Percentiles rank a stretch among this genome's conserved stretches.
These are phyloP conservation scores for Beris morrisii DNA, from an alignment of 2,888 invertebrate genomes.

Conservation along the genomic window DNA sequence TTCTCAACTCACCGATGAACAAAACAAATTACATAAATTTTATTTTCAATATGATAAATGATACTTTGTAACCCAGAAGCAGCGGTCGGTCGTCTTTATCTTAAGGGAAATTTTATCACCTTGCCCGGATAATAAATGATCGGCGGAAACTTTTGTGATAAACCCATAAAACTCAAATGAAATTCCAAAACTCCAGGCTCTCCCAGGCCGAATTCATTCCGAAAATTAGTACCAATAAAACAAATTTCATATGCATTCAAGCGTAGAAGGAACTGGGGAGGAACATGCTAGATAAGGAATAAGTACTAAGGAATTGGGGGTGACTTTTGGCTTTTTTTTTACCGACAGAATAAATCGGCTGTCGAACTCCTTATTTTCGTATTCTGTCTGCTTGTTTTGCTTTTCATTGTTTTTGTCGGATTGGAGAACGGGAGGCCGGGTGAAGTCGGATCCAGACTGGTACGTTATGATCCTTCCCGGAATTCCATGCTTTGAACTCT, in stretches of 20 bases:
- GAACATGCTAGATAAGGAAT: slow-evolving; percentile 27
- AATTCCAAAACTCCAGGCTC: slow-evolving; percentile 7
- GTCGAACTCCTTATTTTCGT: no score
- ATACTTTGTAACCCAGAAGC: background rate
- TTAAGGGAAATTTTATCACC: slow-evolving; percentile 24
- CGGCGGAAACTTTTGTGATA: slow-evolving; percentile 36
- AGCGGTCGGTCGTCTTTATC: slow-evolving; percentile 7
- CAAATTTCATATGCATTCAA: slow-evolving; percentile 37
- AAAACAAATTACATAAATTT: slow-evolving; percentile 31
- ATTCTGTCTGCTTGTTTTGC: no score
- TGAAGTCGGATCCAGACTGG: no score
- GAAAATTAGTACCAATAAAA: slow-evolving; percentile 35
- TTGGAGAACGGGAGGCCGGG: no score
- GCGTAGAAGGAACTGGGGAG: slow-evolving; percentile 11
- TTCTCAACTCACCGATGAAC: slow-evolving; percentile 20
- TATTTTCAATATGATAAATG: slow-evolving; percentile 30
- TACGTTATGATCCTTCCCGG: no score
- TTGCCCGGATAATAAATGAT: slow-evolving; percentile 36
- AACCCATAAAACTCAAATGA: slow-evolving; percentile 35
- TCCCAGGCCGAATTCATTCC: slow-evolving; percentile 32
- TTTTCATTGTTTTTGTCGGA: no score
- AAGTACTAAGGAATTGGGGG: background rate
- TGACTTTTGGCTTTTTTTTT: no score
- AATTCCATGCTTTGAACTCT: no score
- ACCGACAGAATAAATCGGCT: no score